A percentile compares a stretch with the other conserved stretches of the same genome.
These are phyloP conservation scores for Rhinoderma darwinii DNA, from an alignment of 2,113 vertebrate species.

Conservation along the genomic window DNA sequence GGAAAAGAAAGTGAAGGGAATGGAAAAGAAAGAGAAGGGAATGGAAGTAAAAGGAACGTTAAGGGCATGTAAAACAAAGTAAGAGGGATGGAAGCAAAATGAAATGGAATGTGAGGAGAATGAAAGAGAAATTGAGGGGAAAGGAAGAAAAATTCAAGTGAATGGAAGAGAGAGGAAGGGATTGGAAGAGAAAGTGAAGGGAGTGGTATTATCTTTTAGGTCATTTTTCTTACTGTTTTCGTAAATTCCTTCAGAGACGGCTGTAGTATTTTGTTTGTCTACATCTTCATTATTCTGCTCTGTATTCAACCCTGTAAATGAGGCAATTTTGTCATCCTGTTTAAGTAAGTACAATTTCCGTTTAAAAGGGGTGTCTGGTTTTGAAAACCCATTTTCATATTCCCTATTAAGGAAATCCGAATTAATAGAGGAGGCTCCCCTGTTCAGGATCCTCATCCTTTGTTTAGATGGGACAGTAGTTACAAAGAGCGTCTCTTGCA, in stretches of 20 bases:
- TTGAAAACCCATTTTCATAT: no score
- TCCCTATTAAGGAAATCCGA: no score
- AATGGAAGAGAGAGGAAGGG: neutral
- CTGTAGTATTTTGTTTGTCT: neutral
- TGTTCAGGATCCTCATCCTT: no score
- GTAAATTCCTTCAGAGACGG: neutral
- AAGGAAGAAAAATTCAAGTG: neutral
- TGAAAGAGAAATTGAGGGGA: neutral
- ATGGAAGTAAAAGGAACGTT: neutral
- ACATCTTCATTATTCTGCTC: neutral
- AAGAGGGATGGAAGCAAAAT: neutral
- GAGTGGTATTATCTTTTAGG: neutral
- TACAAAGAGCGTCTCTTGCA: no score
- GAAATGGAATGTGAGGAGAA: neutral
- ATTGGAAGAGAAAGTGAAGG: neutral
- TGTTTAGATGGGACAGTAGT: no score
- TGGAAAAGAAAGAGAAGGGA: neutral
- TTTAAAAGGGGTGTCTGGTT: no score
- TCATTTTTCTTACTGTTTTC: neutral
- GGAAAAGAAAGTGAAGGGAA: neutral
- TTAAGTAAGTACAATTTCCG: no score
- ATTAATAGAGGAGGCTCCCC: no score
- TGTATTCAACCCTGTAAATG: neutral
- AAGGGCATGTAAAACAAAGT: neutral
- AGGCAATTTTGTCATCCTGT: neutral